These are phyloP conservation scores for Drosophila silvestris DNA, from an alignment of 2,888 invertebrate species.

Conservation along the genomic window DNA sequence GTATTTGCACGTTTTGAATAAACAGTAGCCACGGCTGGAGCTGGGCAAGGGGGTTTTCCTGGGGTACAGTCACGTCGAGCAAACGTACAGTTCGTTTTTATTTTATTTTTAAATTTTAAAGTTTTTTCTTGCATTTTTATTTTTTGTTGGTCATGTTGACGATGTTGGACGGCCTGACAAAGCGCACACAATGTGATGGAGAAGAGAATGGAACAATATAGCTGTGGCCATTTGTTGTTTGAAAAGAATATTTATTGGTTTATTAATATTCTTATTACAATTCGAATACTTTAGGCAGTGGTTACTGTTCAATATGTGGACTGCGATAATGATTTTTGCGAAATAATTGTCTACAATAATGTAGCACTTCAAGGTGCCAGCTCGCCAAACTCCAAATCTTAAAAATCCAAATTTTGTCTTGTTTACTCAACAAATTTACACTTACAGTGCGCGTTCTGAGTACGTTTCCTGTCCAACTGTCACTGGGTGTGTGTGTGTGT, in stretches of 20 bases:
- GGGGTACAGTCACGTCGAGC: constrained; percentile 38
- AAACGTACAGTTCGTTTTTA: constrained; percentile 7
- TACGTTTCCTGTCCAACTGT: constrained; percentile 43
- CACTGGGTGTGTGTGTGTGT: constrained; percentile 11
- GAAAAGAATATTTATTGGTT: constrained; percentile 52
- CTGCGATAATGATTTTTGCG: constrained; percentile 37
- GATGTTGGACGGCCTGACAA: constrained; percentile 48
- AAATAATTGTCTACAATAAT: constrained; percentile 61
- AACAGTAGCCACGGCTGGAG: constrained; percentile 49
- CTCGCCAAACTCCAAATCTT: constrained; percentile 63
- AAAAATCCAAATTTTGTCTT: constrained; percentile 38
- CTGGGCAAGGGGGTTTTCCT: constrained; percentile 16
- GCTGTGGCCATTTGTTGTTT: constrained; percentile 54
- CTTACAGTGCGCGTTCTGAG: constrained; percentile 68
- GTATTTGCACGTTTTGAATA: constrained; percentile 52
- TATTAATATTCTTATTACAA: constrained; percentile 42
- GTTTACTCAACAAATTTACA: constrained; percentile 70
- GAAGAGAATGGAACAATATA: constrained; percentile 27
- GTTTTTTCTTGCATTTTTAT: constrained; percentile 14
- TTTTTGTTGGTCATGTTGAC: constrained; percentile 48
- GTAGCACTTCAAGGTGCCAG: constrained; percentile 36
- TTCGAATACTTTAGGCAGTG: constrained; percentile 20
- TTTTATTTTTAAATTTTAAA: constrained; percentile 17
- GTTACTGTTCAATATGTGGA: constrained; percentile 18
- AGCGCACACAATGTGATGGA: constrained; percentile 54